phyloP scores from a whole-genome alignment of 2,888 invertebrate species.

The Aphodius sticticus region DNA sequence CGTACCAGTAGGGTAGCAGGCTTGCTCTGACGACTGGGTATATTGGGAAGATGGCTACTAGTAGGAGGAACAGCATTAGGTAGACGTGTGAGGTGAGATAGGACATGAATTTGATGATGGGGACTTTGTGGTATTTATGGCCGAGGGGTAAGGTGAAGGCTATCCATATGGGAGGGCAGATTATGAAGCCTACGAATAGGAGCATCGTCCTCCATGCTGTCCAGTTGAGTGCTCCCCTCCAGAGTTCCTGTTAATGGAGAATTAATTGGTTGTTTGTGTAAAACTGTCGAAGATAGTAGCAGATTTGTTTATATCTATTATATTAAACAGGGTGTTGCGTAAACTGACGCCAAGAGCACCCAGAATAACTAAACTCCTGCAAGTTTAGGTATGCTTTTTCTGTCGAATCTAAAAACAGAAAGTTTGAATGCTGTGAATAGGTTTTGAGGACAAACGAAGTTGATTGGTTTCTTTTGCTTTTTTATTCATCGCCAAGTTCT shows the following conservation, averaged over 20 bases:
- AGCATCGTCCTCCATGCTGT: constrained; percentile 93
- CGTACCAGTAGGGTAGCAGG: constrained; percentile 92
- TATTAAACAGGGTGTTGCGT: no score
- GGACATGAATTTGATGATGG: constrained; percentile 99
- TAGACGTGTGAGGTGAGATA: constrained; percentile 99
- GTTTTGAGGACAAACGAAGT: no score
- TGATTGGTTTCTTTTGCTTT: no score
- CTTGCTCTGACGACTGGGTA: constrained; percentile 82
- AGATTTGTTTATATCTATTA: no score
- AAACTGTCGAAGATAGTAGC: background rate
- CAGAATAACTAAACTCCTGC: no score
- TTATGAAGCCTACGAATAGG: constrained; percentile 89
- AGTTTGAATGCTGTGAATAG: no score
- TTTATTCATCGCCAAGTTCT: no score
- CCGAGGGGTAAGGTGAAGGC: constrained; percentile 94
- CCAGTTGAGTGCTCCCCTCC: constrained; percentile 98
- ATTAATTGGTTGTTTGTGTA: background rate
- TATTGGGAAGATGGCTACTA: constrained; percentile 89
- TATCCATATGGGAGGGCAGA: constrained; percentile 96
- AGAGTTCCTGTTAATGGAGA: constrained; percentile 78
- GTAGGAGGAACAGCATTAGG: constrained; percentile 90
- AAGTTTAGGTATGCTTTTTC: no score
- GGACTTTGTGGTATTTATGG: constrained; percentile 96
- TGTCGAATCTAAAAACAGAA: no score
- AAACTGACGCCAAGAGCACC: no score